Evolutionary conservation across 2,113 vertebrate genomes (phyloP).

Genomic region (Panthera leo): DNA sequence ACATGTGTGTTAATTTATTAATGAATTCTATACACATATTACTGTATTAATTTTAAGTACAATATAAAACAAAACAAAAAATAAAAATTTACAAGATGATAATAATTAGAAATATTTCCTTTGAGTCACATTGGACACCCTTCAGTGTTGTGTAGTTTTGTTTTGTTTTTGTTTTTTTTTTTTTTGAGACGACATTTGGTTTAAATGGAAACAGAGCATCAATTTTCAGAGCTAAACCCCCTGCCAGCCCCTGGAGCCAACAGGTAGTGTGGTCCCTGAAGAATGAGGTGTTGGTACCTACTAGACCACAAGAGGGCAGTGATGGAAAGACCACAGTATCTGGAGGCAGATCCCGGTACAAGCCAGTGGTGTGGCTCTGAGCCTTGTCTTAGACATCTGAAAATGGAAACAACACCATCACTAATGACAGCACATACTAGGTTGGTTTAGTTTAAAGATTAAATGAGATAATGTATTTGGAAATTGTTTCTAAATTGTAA

Average conservation of each 20-base stretch:
- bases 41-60: not conserved
- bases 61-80: not conserved
- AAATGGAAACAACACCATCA: not conserved
- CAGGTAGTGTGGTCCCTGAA: too few relatives aligned
- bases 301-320: conserved; percentile 46
- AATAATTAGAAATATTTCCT: not conserved
- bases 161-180: not conserved
- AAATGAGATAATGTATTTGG: not conserved
- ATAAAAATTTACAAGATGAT: not conserved
- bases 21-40: not conserved
- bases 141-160: not conserved
- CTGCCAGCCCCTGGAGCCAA: fast-evolving
- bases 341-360: not conserved
- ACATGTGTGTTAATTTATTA: not conserved
- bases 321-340: not conserved
- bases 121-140: not conserved
- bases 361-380: not conserved
- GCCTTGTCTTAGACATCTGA: not conserved
- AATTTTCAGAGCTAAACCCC: not conserved
- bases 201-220: not conserved
- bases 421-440: not conserved
- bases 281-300: not conserved
- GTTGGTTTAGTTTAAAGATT: not conserved
- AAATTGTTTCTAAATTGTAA: not conserved
- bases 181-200: not conserved